These are phyloP conservation scores for Lycaon pictus DNA, from an alignment of 2,113 vertebrate genomes.

Conservation along the genomic window DNA sequence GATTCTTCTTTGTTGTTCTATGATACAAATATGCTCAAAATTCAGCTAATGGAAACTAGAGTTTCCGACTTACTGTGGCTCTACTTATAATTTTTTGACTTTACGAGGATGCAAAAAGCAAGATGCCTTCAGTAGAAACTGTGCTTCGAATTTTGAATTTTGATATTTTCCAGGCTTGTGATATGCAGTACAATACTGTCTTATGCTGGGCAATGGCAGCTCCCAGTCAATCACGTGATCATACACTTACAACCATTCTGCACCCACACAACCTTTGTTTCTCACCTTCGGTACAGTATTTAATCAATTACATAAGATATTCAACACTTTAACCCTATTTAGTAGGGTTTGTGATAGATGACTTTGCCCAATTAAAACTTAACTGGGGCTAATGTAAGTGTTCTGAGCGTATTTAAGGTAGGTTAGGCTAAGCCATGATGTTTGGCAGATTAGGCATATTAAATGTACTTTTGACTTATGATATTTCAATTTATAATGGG, in stretches of 20 bases:
- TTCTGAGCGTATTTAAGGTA: neutral
- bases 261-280: neutral
- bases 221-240: neutral
- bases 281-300: neutral
- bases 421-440: neutral
- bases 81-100: neutral
- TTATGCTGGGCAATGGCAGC: neutral
- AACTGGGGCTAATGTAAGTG: neutral
- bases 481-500: neutral
- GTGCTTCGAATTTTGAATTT: neutral
- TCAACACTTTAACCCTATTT: neutral
- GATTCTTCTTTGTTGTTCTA: neutral
- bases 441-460: neutral
- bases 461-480: neutral
- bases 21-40: neutral
- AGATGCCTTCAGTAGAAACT: neutral
- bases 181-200: neutral
- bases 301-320: neutral
- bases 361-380: neutral
- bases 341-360: neutral
- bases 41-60: neutral
- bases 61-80: neutral
- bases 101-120: neutral
- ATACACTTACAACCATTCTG: too few species aligned
- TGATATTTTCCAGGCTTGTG: neutral